Conservation (phyloP, 2,113 vertebrate species). For the Stegastes partitus region DNA sequence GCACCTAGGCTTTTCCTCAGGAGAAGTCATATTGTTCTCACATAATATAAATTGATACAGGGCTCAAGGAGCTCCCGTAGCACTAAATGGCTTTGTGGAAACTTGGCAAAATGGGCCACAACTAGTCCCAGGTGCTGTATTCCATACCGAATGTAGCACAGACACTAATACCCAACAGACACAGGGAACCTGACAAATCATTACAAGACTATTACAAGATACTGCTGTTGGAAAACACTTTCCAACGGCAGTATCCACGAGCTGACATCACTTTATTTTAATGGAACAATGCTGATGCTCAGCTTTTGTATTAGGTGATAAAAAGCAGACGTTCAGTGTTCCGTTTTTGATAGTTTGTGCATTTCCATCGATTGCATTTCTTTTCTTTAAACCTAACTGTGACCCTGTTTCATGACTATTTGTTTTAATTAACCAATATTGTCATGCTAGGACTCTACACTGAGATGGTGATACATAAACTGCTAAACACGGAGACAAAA, state of each 20-base stretch:
- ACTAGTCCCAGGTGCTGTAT: conserved; percentile 4
- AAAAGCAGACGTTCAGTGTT: neutral
- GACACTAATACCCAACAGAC: conserved; percentile 13
- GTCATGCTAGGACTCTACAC: neutral
- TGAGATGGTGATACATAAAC: conserved; percentile 4
- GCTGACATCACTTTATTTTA: conserved; percentile 2
- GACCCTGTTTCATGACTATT: too few species aligned
- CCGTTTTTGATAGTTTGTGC: neutral
- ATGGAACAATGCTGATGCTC: neutral
- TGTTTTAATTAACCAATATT: too few species aligned
- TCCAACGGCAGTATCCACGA: neutral
- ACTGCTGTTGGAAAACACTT: conserved; percentile 3
- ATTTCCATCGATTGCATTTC: neutral
- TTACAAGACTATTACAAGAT: conserved; percentile 6
- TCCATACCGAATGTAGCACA: conserved; percentile 7
- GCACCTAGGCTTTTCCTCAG: conserved; percentile 33
- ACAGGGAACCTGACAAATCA: conserved; percentile 20
- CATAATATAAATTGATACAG: conserved; percentile 74
- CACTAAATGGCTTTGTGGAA: conserved; percentile 59
- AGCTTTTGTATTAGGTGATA: neutral
- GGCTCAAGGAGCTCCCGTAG: conserved; percentile 35
- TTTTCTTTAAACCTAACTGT: too few species aligned
- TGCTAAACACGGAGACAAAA: neutral
- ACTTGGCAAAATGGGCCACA: conserved; percentile 34
- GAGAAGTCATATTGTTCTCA: conserved; percentile 68